phyloP scores from a whole-genome alignment of 2,797 vertebrate genomes.

The Scleropages formosus region DNA sequence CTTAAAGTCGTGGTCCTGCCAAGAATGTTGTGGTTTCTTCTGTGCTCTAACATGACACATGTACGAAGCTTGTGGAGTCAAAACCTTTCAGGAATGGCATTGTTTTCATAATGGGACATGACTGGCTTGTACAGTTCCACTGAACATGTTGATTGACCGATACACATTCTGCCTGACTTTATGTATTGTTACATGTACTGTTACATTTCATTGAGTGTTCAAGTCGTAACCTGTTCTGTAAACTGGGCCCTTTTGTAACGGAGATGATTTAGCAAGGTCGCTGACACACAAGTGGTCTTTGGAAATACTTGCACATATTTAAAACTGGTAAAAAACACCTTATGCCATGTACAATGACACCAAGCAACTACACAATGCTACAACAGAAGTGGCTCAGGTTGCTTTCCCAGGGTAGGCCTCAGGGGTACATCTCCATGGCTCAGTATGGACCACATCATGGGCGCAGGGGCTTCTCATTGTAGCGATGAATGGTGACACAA shows the following conservation, averaged over 20 bases:
- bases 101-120: too few species aligned
- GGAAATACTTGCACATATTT: not conserved
- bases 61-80: too few species aligned
- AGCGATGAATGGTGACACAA: constrained; percentile 96
- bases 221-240: not conserved
- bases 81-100: too few species aligned
- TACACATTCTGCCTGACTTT: too few species aligned
- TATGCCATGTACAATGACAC: constrained; percentile 9
- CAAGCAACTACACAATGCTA: constrained; percentile 28
- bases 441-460: constrained; percentile 42
- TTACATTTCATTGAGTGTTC: too few species aligned
- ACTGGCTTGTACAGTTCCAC: too few species aligned
- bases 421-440: constrained; percentile 1
- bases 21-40: too few species aligned
- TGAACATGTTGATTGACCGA: too few species aligned
- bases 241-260: not conserved
- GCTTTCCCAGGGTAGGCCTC: constrained; percentile 24
- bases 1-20: too few species aligned
- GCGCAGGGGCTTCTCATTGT: constrained; percentile 85
- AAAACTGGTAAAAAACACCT: not conserved
- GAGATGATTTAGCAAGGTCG: not conserved
- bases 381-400: constrained; percentile 30
- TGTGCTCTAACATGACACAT: too few species aligned
- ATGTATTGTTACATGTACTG: too few species aligned
- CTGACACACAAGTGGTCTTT: not conserved